phyloP scores from a whole-genome alignment of 2,113 vertebrate genomes.

The Globicephala melas region DNA sequence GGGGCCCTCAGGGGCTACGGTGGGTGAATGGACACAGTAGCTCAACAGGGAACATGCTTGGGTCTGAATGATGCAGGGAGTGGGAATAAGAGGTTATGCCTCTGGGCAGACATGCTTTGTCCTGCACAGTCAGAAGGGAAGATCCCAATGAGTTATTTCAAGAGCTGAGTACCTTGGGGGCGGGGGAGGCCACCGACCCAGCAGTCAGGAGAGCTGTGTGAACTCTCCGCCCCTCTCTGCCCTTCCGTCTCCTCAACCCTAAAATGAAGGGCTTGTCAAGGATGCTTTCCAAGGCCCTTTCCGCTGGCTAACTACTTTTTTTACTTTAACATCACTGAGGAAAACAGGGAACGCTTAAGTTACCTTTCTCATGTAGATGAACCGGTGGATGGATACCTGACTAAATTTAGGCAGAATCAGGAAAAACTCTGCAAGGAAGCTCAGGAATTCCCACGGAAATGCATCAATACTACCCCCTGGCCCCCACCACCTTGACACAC shows the following conservation, averaged over 20 bases:
- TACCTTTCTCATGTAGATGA: not conserved
- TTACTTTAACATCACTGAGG: not conserved
- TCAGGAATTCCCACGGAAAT: not conserved
- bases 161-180: not conserved
- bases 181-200: not conserved
- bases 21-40: not conserved
- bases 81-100: not conserved
- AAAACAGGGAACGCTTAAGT: not conserved
- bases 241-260: not conserved
- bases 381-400: not conserved
- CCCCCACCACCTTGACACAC: no score
- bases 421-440: not conserved
- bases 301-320: accelerated
- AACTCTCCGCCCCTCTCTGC: accelerated
- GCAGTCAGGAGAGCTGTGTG: not conserved
- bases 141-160: not conserved
- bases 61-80: not conserved
- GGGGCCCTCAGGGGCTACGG: not conserved
- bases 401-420: not conserved
- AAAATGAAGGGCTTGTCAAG: not conserved
- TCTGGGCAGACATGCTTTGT: not conserved
- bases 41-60: not conserved
- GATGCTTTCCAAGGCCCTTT: no score
- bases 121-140: not conserved
- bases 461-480: accelerated